A percentile compares a stretch with the other conserved stretches of the same genome.
Evolutionary conservation across 2,888 invertebrate species (phyloP).

Genomic region (Coleophora deauratella): DNA sequence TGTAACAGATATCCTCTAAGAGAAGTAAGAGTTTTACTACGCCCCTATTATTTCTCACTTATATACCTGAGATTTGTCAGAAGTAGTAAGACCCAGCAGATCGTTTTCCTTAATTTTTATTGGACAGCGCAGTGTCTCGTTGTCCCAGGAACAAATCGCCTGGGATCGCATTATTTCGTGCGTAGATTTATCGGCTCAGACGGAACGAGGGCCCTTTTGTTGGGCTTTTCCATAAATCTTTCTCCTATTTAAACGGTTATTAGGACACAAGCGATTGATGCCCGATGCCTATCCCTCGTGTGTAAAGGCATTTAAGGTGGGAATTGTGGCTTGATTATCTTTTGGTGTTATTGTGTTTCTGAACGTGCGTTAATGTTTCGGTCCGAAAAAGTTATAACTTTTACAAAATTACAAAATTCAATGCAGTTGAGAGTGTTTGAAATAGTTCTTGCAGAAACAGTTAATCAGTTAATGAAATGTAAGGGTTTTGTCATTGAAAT

Average conservation of each 20-base stretch:
- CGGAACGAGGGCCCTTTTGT: conserved; percentile 61
- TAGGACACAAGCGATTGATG: conserved; percentile 64
- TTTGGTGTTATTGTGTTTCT: neutral
- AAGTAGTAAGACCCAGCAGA: neutral
- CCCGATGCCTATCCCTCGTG: conserved; percentile 37
- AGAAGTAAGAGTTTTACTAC: too few species aligned
- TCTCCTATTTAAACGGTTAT: conserved; percentile 68
- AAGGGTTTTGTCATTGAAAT: too few species aligned
- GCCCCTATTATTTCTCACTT: too few species aligned
- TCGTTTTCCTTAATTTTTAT: conserved; percentile 46
- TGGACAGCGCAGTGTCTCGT: conserved; percentile 51
- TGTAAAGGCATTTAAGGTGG: conserved; percentile 28
- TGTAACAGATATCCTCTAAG: too few species aligned
- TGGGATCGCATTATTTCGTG: conserved; percentile 66
- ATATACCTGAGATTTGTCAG: too few species aligned
- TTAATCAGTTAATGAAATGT: too few species aligned
- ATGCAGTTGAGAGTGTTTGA: too few species aligned
- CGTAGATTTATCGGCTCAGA: conserved; percentile 64
- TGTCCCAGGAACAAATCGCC: conserved; percentile 62
- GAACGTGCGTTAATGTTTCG: neutral
- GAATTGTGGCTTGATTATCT: neutral
- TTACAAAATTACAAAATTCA: neutral
- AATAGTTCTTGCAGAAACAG: too few species aligned
- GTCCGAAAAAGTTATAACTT: neutral
- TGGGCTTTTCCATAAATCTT: conserved; percentile 67